Evolutionary conservation across 2,113 vertebrate species (phyloP).

Genomic region (Microcebus lehilahytsara): DNA sequence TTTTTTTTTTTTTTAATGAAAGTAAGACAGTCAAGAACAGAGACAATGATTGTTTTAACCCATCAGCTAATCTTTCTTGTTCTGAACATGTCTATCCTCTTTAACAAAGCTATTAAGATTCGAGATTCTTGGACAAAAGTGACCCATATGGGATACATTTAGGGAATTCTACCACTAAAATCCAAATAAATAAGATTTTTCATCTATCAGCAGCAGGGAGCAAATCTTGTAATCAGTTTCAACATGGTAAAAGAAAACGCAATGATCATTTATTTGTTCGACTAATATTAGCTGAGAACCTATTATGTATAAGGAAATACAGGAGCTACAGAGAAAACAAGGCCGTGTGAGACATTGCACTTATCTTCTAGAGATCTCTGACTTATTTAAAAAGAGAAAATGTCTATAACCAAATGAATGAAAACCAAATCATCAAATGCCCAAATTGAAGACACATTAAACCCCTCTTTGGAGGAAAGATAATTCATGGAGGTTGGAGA

Average conservation of each 20-base stretch:
- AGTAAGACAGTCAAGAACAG: constrained; percentile 55
- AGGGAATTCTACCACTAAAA: constrained; percentile 31
- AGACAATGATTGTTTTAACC: constrained; percentile 56
- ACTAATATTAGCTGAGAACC: constrained; percentile 13
- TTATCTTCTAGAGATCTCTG: background rate
- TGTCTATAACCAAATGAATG: background rate
- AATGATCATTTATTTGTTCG: constrained; percentile 22
- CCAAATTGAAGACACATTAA: background rate
- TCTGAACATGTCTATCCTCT: constrained; percentile 38
- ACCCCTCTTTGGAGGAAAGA: background rate
- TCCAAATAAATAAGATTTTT: constrained; percentile 51
- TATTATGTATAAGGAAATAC: background rate
- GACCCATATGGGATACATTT: constrained; percentile 16
- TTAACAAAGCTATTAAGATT: constrained; percentile 50
- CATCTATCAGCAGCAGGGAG: constrained; percentile 40
- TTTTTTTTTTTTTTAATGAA: background rate
- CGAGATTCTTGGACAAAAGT: constrained; percentile 32
- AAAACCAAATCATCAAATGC: constrained; percentile 15
- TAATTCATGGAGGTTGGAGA: background rate
- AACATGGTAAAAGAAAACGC: constrained; percentile 42
- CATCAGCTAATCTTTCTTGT: constrained; percentile 50
- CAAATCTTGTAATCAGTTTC: constrained; percentile 48
- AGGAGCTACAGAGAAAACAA: constrained; percentile 34
- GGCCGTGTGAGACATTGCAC: background rate
- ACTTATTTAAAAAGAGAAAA: background rate